phyloP scores from a whole-genome alignment of 2,888 invertebrate genomes.

The Tachina fera region DNA sequence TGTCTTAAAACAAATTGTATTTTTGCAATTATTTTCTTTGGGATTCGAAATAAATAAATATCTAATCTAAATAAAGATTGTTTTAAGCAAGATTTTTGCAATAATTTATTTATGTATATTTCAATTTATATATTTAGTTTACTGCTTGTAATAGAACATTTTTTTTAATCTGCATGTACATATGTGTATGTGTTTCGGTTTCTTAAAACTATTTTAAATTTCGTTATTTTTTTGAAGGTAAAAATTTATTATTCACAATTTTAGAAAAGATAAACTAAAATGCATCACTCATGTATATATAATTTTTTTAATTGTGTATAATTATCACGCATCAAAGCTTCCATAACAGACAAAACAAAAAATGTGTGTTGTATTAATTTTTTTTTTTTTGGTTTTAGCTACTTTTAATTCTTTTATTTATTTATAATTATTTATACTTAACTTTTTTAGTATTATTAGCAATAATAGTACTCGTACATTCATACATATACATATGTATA shows the following conservation, averaged over 20 bases:
- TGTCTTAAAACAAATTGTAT: too few relatives aligned
- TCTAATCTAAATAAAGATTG: background rate
- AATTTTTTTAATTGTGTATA: conserved; percentile 36
- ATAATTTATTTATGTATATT: conserved; percentile 41
- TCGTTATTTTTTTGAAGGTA: conserved; percentile 45
- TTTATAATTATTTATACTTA: background rate
- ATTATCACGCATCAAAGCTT: conserved; percentile 67
- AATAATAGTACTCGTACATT: background rate
- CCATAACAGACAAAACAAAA: conserved; percentile 63
- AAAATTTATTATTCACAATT: conserved; percentile 51
- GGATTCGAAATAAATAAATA: background rate
- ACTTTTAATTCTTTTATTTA: conserved; percentile 21
- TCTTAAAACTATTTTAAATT: conserved; percentile 57
- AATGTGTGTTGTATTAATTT: conserved; percentile 16
- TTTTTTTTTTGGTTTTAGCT: background rate
- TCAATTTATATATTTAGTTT: conserved; percentile 55
- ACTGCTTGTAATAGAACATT: conserved; percentile 40
- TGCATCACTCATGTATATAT: conserved; percentile 37
- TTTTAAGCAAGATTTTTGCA: conserved; percentile 23
- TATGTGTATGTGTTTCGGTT: conserved; percentile 43
- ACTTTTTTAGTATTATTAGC: conserved; percentile 3
- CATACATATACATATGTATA: too few relatives aligned
- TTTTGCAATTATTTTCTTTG: too few relatives aligned
- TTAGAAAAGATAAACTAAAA: conserved; percentile 33
- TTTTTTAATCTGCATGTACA: conserved; percentile 15